Percentiles rank a stretch among this genome's conserved stretches.
Conservation (phyloP, 2,113 vertebrate species). For the Heterotilapia buettikoferi region DNA sequence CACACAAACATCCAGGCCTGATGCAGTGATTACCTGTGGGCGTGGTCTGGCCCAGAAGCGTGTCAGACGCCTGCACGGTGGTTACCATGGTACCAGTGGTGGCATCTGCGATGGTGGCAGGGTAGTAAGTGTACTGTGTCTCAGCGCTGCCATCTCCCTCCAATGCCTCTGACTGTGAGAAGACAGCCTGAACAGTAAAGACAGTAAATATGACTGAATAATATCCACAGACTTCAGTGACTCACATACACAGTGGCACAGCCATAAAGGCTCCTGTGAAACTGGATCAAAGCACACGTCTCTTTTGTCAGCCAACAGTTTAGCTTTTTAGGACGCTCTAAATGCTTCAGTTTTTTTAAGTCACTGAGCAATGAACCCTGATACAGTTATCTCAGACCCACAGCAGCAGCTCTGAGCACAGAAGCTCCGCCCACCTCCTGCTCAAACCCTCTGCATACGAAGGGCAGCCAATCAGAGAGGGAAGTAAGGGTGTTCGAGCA, state of each 20-base stretch:
- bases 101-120: constrained; percentile 73
- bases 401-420: not conserved
- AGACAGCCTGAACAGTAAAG: constrained; percentile 62
- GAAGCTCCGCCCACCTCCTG: not conserved
- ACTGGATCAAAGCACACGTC: not conserved
- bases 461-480: not conserved
- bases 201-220: not conserved
- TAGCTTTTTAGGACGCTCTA: not conserved
- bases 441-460: not conserved
- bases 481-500: not conserved
- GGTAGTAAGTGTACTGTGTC: constrained; percentile 77
- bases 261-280: not conserved
- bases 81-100: constrained; percentile 74
- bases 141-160: constrained; percentile 69
- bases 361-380: not conserved
- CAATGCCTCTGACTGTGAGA: constrained; percentile 72
- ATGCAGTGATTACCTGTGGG: constrained; percentile 56
- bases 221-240: not conserved
- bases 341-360: not conserved
- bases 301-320: not conserved
- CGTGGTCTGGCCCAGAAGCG: constrained; percentile 72
- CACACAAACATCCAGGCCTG: not conserved
- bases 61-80: constrained; percentile 71
- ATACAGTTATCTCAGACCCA: not conserved
- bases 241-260: fast-evolving